Evolutionary conservation across 2,888 invertebrate species (phyloP), one percentile per base, ranked within the genome.

Genomic region (Pachycephus smyrnensis): DNA sequence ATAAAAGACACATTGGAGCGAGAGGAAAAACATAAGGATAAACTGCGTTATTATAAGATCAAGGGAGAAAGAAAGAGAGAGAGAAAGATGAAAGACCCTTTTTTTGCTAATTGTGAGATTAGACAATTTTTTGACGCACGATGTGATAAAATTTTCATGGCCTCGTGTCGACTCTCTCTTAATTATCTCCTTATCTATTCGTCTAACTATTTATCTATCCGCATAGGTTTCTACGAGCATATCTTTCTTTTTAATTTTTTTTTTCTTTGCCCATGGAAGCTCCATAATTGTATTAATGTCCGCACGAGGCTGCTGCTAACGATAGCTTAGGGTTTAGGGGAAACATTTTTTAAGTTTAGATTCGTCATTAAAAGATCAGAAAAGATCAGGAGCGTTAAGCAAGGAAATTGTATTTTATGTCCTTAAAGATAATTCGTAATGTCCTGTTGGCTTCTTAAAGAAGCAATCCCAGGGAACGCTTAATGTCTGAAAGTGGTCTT

Each of bases 241-340:
- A 71, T 4, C 12, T 71, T 71, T 71, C 23, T 71, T 32, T 71
- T 68, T 68, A 68, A 30, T 11, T 71, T 71, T 33, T 32, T 2
- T 12, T 71, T 30, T 71, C 30, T 71, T 32, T 71, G 15, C 33
- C 33, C 12, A 71, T 30, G 71, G 11, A 82, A 68, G 73, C 80
- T 77, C 77, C 55, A 73, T 73, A 69, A 71, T 80, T 80, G 77
- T 84, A 79, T 81, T 79, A 80, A 78, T 81, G 79, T 81, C 81
- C 78, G 82, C 78, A 82, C 80, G 81, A 82, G 82, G 83, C 83
- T 85, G 82, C 83, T 83, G 81, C 77, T 84, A 82, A 82, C 75
- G 73, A 75, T 69, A 76, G 55, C 75, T 71, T 79, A 82, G 77
- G 78, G 77, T 76, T 71, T 33, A 71, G 31, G 30, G 71, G 1